Base-by-base conservation (phyloP, 2,113 vertebrate genomes). In the Sigmodon hispidus region DNA sequence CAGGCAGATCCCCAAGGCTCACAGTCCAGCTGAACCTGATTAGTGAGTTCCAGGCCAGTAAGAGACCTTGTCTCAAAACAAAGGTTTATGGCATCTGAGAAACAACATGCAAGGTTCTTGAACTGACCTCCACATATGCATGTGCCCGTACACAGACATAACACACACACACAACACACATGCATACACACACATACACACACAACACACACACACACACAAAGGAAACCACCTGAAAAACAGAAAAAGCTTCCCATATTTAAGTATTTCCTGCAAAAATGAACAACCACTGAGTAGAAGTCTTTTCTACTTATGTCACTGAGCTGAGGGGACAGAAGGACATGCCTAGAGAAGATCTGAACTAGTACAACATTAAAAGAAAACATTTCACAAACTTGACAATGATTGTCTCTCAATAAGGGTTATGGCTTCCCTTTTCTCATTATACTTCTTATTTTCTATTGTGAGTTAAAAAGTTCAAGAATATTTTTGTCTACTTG, bases 391-490 rank as follows among this genome's bases (percentile, higher is more conserved):
- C 31, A 61, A 88, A 76, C n/a, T 65, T 86, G n/a, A 80, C 63
- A 89, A 50, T 52, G 59, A 52, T 21, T 59, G 13, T 59, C 45
- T 65, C 12, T 67, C 73, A 5, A 13, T 65, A 80, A 80, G 55
- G 4, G 79, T 70, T 93, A 31, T 50, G 55, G 40, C 26, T 90
- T 40, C 15, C n/a, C 61, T 87, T 70, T 83, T 24, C 61, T 79
- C 24, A 89, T 89, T 40, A 76, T 34, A 43, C 19, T 40, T 22
- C 91, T 88, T 61, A 86, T 59, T 69, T 92, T 86, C 59, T 73
- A 67, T 45, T 83, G 80, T 50, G 29, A 89, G 22, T 90, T 75
- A 45, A 89, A 94, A 70, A 70, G 29, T 29, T 93, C 36, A 84
- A 94, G 57, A 17, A 9, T 29, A 65, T 89, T 67, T 75, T 76